These are phyloP conservation scores for Argynnis bischoffii DNA, from an alignment of 2,888 invertebrate species.

Conservation along the genomic window DNA sequence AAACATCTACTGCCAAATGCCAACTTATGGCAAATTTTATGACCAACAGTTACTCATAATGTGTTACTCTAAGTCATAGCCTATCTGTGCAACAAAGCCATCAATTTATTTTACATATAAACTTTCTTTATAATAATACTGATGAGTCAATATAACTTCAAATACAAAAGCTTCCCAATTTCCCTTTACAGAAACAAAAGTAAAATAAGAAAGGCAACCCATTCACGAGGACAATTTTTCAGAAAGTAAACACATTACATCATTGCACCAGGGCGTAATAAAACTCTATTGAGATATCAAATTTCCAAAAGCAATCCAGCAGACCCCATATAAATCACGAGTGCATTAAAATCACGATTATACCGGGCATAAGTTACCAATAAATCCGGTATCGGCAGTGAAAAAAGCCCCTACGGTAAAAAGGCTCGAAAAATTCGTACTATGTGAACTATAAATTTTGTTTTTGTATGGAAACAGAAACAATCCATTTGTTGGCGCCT, in stretches of 20 bases:
- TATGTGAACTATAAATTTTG: slow-evolving; percentile 54
- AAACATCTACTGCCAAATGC: too few relatives aligned
- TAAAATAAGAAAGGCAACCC: neutral
- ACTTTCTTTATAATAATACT: too few relatives aligned
- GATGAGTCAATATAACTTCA: neutral
- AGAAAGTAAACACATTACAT: slow-evolving; percentile 15
- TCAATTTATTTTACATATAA: too few relatives aligned
- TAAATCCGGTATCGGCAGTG: slow-evolving; percentile 73
- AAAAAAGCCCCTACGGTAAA: slow-evolving; percentile 52
- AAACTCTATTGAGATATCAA: slow-evolving; percentile 78
- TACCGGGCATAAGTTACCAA: slow-evolving; percentile 76
- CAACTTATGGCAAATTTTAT: too few relatives aligned
- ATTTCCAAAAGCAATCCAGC: slow-evolving; percentile 76
- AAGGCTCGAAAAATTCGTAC: slow-evolving; percentile 57
- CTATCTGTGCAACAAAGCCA: too few relatives aligned
- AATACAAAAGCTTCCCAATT: neutral
- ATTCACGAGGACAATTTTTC: slow-evolving; percentile 21
- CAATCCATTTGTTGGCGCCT: slow-evolving; percentile 73
- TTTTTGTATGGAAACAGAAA: slow-evolving; percentile 57
- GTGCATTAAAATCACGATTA: slow-evolving; percentile 80
- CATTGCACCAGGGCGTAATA: slow-evolving; percentile 66
- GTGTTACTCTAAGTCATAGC: too few relatives aligned
- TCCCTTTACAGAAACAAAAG: neutral
- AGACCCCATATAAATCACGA: slow-evolving; percentile 71
- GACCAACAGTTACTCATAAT: too few relatives aligned